Percentiles rank a stretch among this genome's conserved stretches.
Evolutionary conservation across 1,140 invertebrate genomes (phyloP).

Genomic region (Nixonia krombeini): DNA sequence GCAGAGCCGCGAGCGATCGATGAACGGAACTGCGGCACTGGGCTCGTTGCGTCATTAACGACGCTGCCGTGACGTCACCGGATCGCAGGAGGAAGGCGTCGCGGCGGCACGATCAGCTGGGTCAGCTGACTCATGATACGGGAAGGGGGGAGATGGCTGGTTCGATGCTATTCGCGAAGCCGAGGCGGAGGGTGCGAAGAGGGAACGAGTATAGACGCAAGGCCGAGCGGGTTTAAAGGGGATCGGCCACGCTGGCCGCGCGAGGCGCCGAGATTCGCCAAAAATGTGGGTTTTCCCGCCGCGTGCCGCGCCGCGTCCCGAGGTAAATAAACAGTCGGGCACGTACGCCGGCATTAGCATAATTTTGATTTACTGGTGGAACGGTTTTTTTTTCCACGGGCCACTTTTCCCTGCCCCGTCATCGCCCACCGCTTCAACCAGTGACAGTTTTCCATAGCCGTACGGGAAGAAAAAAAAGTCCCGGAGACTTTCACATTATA

Average conservation of each 20-base stretch:
- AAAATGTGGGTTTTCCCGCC: background rate
- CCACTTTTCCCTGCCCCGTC: background rate
- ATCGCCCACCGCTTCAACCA: background rate
- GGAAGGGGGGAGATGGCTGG: slow-evolving; percentile 24
- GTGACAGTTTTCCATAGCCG: background rate
- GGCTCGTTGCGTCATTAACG: slow-evolving; percentile 64
- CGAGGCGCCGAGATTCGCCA: background rate
- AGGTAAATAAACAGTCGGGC: background rate
- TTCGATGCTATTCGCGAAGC: slow-evolving; percentile 33
- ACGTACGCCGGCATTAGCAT: background rate
- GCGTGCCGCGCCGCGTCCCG: background rate
- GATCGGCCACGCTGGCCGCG: slow-evolving; percentile 27
- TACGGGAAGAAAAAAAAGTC: background rate
- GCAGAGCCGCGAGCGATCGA: slow-evolving; percentile 53
- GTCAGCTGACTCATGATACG: slow-evolving; percentile 47
- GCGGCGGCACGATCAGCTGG: slow-evolving; percentile 41
- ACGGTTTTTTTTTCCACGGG: background rate
- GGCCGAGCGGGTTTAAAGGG: slow-evolving; percentile 60
- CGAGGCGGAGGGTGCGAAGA: slow-evolving; percentile 3
- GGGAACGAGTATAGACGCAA: slow-evolving; percentile 41
- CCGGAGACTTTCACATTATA: background rate
- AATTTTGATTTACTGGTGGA: background rate
- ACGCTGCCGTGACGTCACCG: slow-evolving; percentile 65
- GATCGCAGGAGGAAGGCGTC: slow-evolving; percentile 23
- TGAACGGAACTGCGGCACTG: slow-evolving; percentile 69